These are phyloP conservation scores for Heloderma charlesbogerti DNA, from an alignment of 2,113 vertebrate species.

Conservation along the genomic window DNA sequence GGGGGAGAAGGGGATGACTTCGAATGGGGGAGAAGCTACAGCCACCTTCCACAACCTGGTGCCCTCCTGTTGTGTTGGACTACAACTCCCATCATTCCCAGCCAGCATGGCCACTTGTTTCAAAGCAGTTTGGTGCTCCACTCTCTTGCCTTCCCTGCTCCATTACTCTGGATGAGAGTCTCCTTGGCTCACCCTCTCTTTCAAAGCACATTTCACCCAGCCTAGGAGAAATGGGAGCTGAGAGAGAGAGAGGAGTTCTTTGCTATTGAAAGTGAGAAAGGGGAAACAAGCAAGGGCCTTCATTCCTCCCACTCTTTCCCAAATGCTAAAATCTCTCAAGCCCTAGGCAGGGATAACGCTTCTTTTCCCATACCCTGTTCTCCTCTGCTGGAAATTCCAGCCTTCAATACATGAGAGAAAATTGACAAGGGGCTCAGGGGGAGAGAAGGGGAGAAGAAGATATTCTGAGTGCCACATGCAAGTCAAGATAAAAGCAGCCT, in stretches of 20 bases:
- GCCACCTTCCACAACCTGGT: too few relatives aligned
- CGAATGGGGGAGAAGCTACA: not conserved
- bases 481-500: not conserved
- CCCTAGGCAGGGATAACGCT: too few relatives aligned
- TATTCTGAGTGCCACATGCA: not conserved
- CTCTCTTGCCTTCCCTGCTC: not conserved
- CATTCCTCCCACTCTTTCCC: not conserved
- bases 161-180: not conserved
- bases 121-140: not conserved
- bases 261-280: not conserved
- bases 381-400: not conserved
- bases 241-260: too few relatives aligned
- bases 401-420: accelerated
- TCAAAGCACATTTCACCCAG: not conserved
- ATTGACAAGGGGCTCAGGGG: not conserved
- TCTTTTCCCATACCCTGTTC: not conserved
- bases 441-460: not conserved
- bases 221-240: too few relatives aligned
- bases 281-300: not conserved
- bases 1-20: not conserved
- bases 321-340: not conserved
- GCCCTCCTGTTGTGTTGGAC: too few relatives aligned
- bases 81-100: too few relatives aligned
- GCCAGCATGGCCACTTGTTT: not conserved
- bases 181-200: not conserved